phyloP scores from a whole-genome alignment of 2,797 vertebrate genomes.

The Clarias fuscus region DNA sequence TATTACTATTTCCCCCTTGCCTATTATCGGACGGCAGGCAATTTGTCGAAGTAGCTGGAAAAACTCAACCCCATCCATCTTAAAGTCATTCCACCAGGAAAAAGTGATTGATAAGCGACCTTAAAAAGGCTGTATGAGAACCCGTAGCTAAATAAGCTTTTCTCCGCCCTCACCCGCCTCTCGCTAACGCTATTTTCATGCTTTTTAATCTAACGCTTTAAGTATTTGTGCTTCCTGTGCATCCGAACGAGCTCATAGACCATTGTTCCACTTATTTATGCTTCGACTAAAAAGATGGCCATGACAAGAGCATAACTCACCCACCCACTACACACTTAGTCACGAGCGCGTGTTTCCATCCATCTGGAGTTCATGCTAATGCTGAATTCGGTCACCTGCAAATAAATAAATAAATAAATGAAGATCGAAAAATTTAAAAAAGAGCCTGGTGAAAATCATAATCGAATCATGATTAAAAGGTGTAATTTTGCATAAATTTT shows the following conservation, averaged over 20 bases:
- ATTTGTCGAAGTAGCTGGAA: conserved; percentile 60
- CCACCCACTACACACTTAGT: conserved; percentile 18
- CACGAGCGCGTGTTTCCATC: conserved; percentile 20
- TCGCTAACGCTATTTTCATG: neutral
- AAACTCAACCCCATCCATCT: conserved; percentile 65
- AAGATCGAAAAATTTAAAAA: neutral
- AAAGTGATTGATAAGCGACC: conserved; percentile 67
- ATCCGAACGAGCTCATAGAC: conserved; percentile 29
- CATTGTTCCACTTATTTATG: conserved; percentile 52
- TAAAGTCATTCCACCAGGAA: conserved; percentile 65
- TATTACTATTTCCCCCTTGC: conserved; percentile 26
- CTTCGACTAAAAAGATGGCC: conserved; percentile 49
- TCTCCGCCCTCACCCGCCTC: conserved; percentile 51
- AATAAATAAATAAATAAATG: neutral
- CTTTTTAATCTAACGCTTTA: conserved; percentile 4
- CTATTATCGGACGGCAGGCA: conserved; percentile 63
- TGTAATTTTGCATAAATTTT: neutral
- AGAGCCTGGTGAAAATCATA: neutral
- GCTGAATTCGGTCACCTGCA: neutral
- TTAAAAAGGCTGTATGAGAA: conserved; percentile 60
- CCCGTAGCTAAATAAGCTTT: conserved; percentile 39
- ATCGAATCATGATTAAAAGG: neutral
- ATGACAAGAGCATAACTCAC: conserved; percentile 50
- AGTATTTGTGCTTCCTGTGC: neutral
- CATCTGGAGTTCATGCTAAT: conserved; percentile 15